phyloP scores from a whole-genome alignment of 2,888 invertebrate species.

The Oligia strigilis region DNA sequence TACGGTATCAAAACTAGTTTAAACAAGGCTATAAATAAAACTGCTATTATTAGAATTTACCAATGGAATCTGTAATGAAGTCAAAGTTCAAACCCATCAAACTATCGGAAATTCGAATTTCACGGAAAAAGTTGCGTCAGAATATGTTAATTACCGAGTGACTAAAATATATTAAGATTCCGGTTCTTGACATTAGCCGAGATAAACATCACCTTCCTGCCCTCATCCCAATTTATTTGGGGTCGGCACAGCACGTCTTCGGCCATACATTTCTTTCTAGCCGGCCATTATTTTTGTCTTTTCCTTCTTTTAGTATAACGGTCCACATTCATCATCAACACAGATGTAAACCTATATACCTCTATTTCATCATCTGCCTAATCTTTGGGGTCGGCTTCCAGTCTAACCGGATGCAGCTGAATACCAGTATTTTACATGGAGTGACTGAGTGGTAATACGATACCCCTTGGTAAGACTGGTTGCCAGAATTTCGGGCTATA shows the following conservation, averaged over 20 bases:
- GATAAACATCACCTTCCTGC: neutral
- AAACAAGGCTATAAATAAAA: constrained; percentile 11
- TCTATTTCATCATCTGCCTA: too few species aligned
- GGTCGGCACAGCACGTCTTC: neutral
- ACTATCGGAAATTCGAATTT: constrained; percentile 15
- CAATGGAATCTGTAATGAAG: constrained; percentile 22
- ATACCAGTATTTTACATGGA: too few species aligned
- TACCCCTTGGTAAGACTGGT: too few species aligned
- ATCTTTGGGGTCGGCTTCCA: too few species aligned
- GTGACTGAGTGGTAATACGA: too few species aligned
- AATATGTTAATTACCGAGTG: constrained; percentile 24
- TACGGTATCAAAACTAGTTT: constrained; percentile 10
- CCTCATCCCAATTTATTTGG: too few species aligned
- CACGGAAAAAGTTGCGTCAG: constrained; percentile 14
- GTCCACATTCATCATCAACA: neutral
- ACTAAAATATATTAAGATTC: neutral
- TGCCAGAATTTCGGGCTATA: too few species aligned
- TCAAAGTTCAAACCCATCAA: constrained; percentile 33
- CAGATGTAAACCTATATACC: neutral
- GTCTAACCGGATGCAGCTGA: too few species aligned
- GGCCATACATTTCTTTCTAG: neutral
- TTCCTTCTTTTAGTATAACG: neutral
- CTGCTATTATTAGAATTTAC: constrained; percentile 1
- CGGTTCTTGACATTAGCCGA: neutral
- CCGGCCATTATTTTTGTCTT: neutral